A percentile compares a stretch with the other conserved stretches of the same genome.
phyloP scores from a whole-genome alignment of 2,113 vertebrate species.

The Forbesichthys agassizii region DNA sequence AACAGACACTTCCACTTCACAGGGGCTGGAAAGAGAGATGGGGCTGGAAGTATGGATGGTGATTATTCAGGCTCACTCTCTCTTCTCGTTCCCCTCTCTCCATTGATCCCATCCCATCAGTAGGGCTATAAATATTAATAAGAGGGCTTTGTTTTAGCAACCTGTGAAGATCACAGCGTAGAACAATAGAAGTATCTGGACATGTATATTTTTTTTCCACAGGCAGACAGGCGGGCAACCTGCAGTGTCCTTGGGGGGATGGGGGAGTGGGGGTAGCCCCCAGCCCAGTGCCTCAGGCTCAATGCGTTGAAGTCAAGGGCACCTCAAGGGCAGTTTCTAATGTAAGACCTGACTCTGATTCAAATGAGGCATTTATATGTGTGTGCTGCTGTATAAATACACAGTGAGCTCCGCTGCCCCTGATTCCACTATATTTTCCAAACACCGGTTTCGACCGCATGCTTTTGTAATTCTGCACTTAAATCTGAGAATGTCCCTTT shows the following conservation, averaged over 20 bases:
- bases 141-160: conserved; percentile 75
- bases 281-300: conserved; percentile 58
- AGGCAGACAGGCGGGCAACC: conserved; percentile 48
- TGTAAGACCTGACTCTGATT: conserved; percentile 43
- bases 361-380: conserved; percentile 26
- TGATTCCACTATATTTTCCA: no score
- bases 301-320: conserved; percentile 67
- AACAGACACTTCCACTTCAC: conserved; percentile 61
- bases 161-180: conserved; percentile 74
- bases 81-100: conserved; percentile 57
- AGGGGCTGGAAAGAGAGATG: conserved; percentile 38
- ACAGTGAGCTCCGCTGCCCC: not conserved
- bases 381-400: conserved; percentile 7
- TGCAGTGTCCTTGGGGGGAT: conserved; percentile 60
- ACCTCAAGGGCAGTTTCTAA: conserved; percentile 65
- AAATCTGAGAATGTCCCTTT: no score
- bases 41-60: conserved; percentile 57
- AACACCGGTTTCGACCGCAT: no score
- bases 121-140: conserved; percentile 75
- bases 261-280: conserved; percentile 47
- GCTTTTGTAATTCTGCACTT: no score
- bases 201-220: conserved; percentile 39
- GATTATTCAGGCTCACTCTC: conserved; percentile 72
- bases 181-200: conserved; percentile 70
- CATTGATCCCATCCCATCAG: conserved; percentile 76